Base-by-base conservation (phyloP, 2,113 vertebrate genomes). In the Alouatta palliata region DNA sequence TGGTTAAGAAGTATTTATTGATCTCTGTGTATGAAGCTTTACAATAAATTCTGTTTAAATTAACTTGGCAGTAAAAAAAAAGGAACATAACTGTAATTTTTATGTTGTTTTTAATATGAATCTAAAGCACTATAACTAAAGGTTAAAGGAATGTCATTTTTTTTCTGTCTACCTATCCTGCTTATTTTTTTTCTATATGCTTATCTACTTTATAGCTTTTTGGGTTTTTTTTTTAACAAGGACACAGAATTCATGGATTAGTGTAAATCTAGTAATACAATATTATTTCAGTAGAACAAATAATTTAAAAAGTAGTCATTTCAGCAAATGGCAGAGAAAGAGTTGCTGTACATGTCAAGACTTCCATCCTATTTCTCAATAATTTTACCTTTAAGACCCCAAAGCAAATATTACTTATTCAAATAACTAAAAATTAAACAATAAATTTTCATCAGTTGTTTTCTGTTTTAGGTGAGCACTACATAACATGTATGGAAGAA, bases 11-110 rank as follows among this genome's bases (percentile, higher is more conserved):
- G 25, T 70, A 82, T 71, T 91, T 91, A 47, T 84, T 79, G 35
- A 84, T 88, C 16, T 94, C 43, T n/a, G 19, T 45, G 54, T 89
- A 45, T 21, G 61, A 84, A 71, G 25, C 16, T 80, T 81, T 68
- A 87, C 35, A n/a, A 30, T 92, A 92, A 87, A 75, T 94, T 75
- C 43, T 94, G n/a, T 47, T 96, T 95, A 61, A 61, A 27, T 61
- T 61, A 45, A 79, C 54, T 66, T 66, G 23, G 30, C 81, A 93
- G 45, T 54, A 43, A 90, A 76, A 79, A 79, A 76, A 66, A 70
- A 87, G 25, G 21, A 54, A 70, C 27, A 58, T 25, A 70, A 16
- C n/a, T 58, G 8, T 8, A 94, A 27, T 93, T 95, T 61, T 91
- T 68, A 35, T 35, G 30, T 73, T 90, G 43, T 37, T 80, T 90